Base-by-base conservation (phyloP, 1,140 invertebrate species). In the Cydia strobilella region DNA sequence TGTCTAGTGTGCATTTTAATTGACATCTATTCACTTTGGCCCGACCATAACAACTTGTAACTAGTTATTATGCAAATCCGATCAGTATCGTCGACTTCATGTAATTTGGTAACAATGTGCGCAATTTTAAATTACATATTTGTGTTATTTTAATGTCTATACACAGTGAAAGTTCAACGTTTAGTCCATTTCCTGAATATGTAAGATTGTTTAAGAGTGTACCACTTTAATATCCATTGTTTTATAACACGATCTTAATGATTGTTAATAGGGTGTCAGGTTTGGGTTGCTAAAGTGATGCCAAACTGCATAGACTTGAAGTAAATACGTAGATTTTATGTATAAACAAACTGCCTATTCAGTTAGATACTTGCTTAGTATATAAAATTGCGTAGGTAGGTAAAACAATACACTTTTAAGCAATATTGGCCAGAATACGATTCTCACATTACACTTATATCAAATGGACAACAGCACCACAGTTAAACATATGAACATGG, bases 61-160 rank as follows among this genome's bases (percentile, higher is more conserved):
- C 63, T 35, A 65, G 63, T 65, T 65, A 65, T 65, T 65, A 65
- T 65, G 63, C 54, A 59, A 59, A 59, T 59, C n/a, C 54, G 20
- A 59, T 59, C 20, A 59, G 18, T 59, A 23, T 59, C n/a, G 6
- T 59, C 54, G 18, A 12, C 15, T 54, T 59, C 63, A 6, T 35
- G 25, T 31, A 65, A 65, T 65, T 35, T 65, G 63, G 25, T 65
- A 65, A 31, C 63, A 65, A 31, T 65, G 23, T 31, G 63, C 27
- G 3, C 10, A 63, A 15, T 7, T 65, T 65, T 31, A 65, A 35
- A 65, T 65, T 65, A 65, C n/a, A 65, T 35, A 35, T 65, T 35
- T 65, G 27, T 27, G n/a, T 65, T 27, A 27, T 65, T 65, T 65
- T 31, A 65, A 12, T n/a, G 63, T 65, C 10, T 1, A 31, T 35